Evolutionary conservation across 1,140 invertebrate genomes (phyloP), one percentile per base, ranked within the genome.

Genomic region (Diachasma alloeum): DNA sequence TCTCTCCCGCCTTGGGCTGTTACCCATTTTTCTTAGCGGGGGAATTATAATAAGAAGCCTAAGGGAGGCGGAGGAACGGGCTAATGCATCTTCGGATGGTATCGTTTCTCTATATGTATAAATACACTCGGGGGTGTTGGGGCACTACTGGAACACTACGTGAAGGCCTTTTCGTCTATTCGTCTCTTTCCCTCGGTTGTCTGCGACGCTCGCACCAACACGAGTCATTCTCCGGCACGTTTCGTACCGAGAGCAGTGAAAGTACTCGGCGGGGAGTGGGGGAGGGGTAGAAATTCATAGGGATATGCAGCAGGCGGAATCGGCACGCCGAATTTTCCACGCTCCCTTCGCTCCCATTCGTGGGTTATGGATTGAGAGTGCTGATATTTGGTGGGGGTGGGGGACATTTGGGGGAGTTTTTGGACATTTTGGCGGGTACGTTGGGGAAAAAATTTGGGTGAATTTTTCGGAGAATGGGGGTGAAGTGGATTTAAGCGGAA

Each of bases 211-310:
- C 19, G 2, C 53, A 17, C 53, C 53, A 59, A 26, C 72, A 75
- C 36, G 53, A 77, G 68, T 77, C 78, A 79, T 79, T 79, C 78
- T 77, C 75, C 77, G 75, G 78, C 78, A 79, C 78, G 78, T 79
- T 76, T 71, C 67, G 42, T 48, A 42, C 24, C 37, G 42, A 48
- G 75, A 77, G 67, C 48, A 79, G 78, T 79, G 78, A 79, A 79
- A 79, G 78, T 79, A 75, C 71, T 71, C 42, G 31, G 70, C 63
- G 37, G 74, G 69, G 69, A 63, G 8, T 42, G 15, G n/a, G 24
- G 26, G 19, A 15, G 39, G 39, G 42, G 42, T 13, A 11, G 19
- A 71, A 19, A 17, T 71, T 36, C 48, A 56, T 42, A 42, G 42
- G 24, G 31, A 31, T 31, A 31, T 31, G n/a, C n/a, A n/a, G n/a